phyloP scores from a whole-genome alignment of 2,888 invertebrate species.

The Osmoderma eremita region DNA sequence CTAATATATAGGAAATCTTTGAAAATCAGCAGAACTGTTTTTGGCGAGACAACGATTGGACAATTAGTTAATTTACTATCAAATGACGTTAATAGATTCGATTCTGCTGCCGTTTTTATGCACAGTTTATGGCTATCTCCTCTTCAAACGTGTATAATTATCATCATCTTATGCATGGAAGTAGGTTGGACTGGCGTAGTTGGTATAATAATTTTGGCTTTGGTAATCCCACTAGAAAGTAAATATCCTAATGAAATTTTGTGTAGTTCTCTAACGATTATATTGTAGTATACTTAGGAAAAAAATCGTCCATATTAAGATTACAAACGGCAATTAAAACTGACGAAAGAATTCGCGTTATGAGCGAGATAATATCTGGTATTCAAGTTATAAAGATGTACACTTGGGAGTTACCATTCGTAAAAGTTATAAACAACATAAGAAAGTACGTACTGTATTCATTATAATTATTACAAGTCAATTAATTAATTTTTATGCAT shows the following conservation, averaged over 20 bases:
- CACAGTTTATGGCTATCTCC: constrained; percentile 84
- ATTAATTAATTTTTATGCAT: neutral
- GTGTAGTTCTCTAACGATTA: neutral
- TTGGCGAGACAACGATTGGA: constrained; percentile 70
- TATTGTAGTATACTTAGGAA: constrained; percentile 75
- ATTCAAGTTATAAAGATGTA: constrained; percentile 93
- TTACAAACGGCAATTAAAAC: constrained; percentile 84
- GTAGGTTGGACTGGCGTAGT: constrained; percentile 63
- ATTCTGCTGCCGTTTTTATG: constrained; percentile 86
- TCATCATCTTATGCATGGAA: constrained; percentile 66
- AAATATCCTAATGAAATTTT: constrained; percentile 47
- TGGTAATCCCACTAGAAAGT: constrained; percentile 62
- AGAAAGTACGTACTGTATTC: constrained; percentile 73
- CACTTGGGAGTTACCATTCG: constrained; percentile 87
- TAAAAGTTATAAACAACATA: constrained; percentile 74
- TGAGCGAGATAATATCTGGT: constrained; percentile 88
- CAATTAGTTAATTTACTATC: constrained; percentile 67
- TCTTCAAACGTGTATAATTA: constrained; percentile 69
- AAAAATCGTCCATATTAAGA: constrained; percentile 75
- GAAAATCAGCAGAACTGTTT: constrained; percentile 65
- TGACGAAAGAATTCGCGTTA: constrained; percentile 88
- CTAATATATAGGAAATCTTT: constrained; percentile 80
- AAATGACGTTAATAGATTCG: constrained; percentile 81
- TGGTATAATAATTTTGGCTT: constrained; percentile 62
- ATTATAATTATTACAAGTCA: neutral